Percentiles rank a stretch among this genome's conserved stretches.
Evolutionary conservation across 2,888 invertebrate genomes (phyloP).

Genomic region (Conomelus anceps): DNA sequence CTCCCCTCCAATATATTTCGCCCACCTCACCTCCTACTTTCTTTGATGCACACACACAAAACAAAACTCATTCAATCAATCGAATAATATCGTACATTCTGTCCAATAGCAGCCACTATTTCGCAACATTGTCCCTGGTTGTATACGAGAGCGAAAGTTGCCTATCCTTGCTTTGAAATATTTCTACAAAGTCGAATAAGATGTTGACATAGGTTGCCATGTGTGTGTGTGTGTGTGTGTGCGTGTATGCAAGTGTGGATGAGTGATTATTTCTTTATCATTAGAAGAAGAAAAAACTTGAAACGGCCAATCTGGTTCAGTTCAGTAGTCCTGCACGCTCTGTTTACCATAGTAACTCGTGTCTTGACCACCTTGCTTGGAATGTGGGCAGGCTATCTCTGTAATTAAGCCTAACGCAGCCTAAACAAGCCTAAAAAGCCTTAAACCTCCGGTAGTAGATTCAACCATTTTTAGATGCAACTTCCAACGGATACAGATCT

Average conservation of each 20-base stretch:
- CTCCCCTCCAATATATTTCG: background rate
- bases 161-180: background rate
- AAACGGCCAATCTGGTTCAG: background rate
- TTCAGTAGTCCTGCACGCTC: background rate
- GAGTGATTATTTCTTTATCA: background rate
- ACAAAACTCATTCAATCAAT: background rate
- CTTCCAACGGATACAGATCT: background rate
- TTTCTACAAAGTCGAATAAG: background rate
- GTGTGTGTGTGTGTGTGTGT: background rate
- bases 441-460: background rate
- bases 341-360: background rate
- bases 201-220: background rate
- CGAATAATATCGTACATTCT: background rate
- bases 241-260: background rate
- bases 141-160: background rate
- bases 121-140: background rate
- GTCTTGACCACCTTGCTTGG: background rate
- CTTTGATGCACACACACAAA: background rate
- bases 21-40: background rate
- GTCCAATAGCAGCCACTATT: background rate
- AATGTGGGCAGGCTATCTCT: background rate
- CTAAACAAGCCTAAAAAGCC: background rate
- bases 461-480: background rate
- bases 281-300: background rate
- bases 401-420: background rate